Evolutionary conservation across 2,888 invertebrate species (phyloP), one percentile per base, ranked within the genome.

Genomic region (Tupiocoris notatus): DNA sequence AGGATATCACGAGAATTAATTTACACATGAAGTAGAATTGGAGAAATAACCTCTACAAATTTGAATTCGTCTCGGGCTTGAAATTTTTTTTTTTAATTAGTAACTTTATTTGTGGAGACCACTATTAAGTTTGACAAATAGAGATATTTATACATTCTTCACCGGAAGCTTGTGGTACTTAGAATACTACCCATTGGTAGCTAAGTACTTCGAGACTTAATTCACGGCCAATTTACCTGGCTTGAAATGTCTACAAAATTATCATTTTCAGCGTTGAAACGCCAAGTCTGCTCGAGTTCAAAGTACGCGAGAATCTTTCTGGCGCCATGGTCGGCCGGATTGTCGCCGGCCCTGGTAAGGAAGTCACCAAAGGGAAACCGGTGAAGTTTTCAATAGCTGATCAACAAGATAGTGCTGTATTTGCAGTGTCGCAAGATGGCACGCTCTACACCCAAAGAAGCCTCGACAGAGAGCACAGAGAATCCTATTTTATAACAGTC

Each of bases 321-420:
- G 91, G 91, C 77, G 90, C 90, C 54, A 86, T 90, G 62, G 91
- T 92, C 79, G 93, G 93, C 1, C 90, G 89, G 82, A 86, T 92
- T 63, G 76, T 75, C n/a, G 76, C 75, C 9, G 77, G 83, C 74
- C 81, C 82, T 6, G 82, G 81, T 9, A 82, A 82, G n/a, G 82
- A 81, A 61, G 79, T 82, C 20, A 64, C 75, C 12, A 80, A 77
- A 58, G 76, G 79, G 67, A 79, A 81, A 81, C 88, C 88, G 79
- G 85, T 92, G 59, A 87, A 89, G 79, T 94, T 92, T 80, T 87
- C 92, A 21, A 91, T 94, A 79, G 93, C 93, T 56, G 93, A 93
- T 84, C 92, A 92, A 81, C 90, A 92, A 81, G 94, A 94, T 83
- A 90, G 93, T 1, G 88, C 89, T 18, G 89, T 90, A 81, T 92